Conservation (phyloP, 2,113 vertebrate genomes). For the Lepus europaeus region DNA sequence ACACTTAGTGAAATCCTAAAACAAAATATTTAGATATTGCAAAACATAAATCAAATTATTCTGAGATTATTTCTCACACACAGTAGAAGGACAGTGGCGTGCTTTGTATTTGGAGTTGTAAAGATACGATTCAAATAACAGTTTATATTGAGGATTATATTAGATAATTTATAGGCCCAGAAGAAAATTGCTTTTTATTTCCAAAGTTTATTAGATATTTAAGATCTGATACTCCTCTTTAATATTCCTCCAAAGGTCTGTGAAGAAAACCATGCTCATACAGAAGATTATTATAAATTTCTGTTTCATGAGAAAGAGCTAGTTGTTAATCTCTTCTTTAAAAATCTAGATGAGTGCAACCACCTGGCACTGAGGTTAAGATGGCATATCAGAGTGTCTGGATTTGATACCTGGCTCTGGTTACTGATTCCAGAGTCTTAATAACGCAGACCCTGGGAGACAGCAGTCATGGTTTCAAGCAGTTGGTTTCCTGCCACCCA, state of each 20-base stretch:
- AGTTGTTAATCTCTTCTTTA: neutral
- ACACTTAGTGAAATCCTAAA: constrained; percentile 34
- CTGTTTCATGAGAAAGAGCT: neutral
- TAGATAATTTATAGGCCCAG: neutral
- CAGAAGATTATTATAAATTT: neutral
- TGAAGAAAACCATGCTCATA: neutral
- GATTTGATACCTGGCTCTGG: too few relatives aligned
- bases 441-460: too few relatives aligned
- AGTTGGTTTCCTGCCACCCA: too few relatives aligned
- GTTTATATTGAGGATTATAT: neutral
- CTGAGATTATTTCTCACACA: constrained; percentile 12
- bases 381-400: too few relatives aligned
- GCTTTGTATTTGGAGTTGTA: constrained; percentile 17
- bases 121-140: neutral
- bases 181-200: constrained; percentile 18
- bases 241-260: constrained; percentile 36
- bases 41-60: constrained; percentile 6
- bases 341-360: neutral
- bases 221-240: constrained; percentile 20
- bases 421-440: too few relatives aligned
- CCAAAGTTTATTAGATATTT: neutral
- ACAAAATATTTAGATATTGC: neutral
- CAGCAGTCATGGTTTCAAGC: too few relatives aligned
- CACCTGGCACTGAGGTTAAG: too few relatives aligned
- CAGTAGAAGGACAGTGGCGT: neutral